These are phyloP conservation scores for Trigoniulus corallinus DNA, from an alignment of 1,140 invertebrate genomes.

Conservation along the genomic window DNA sequence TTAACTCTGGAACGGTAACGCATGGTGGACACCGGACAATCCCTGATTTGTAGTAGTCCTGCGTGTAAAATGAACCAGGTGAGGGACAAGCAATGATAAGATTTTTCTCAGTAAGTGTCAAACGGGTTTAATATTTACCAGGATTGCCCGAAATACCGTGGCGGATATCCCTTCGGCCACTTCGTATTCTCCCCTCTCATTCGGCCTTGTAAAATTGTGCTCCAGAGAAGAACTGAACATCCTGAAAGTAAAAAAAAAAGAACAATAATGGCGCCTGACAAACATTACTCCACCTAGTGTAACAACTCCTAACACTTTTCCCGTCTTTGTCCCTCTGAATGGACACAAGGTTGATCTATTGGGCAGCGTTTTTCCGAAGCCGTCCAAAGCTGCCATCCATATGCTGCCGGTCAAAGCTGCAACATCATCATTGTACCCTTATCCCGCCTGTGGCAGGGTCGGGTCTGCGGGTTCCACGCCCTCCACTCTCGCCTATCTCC, in stretches of 20 bases:
- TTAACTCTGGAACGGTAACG: conserved; percentile 77
- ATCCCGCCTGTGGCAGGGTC: too few species aligned
- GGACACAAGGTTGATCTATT: too few species aligned
- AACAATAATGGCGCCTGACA: neutral
- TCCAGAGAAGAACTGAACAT: conserved; percentile 94
- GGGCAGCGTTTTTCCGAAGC: too few species aligned
- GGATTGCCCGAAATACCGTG: conserved; percentile 81
- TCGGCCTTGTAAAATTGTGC: conserved; percentile 63
- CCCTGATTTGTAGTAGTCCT: conserved; percentile 85
- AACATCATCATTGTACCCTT: too few species aligned
- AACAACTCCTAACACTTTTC: too few species aligned
- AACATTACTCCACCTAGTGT: neutral
- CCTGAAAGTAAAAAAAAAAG: conserved; percentile 29
- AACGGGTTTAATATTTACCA: conserved; percentile 31
- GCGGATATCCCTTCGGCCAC: conserved; percentile 97
- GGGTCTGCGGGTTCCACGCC: too few species aligned
- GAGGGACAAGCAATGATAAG: neutral
- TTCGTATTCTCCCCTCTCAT: conserved; percentile 91
- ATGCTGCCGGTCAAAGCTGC: too few species aligned
- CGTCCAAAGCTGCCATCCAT: too few species aligned
- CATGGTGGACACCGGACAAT: conserved; percentile 68
- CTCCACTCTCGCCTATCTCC: too few species aligned
- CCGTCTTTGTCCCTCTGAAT: too few species aligned
- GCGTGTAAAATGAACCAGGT: conserved; percentile 8
- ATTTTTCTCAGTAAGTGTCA: neutral